These are phyloP conservation scores for Zapus hudsonius DNA, from an alignment of 2,113 vertebrate genomes.

Conservation along the genomic window DNA sequence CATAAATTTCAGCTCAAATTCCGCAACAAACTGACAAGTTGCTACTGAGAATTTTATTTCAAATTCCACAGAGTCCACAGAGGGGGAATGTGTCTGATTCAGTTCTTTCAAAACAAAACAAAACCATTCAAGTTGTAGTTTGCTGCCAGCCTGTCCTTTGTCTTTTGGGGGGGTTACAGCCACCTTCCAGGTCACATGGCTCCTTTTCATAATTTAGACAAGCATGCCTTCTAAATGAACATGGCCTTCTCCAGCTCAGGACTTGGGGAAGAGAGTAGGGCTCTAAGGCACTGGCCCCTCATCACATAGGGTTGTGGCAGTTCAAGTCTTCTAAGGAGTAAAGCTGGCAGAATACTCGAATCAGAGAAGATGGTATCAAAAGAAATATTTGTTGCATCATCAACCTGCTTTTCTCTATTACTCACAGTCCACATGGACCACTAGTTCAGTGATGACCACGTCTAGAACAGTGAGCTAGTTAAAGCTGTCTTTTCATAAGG, in stretches of 20 bases:
- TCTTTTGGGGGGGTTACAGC: background rate
- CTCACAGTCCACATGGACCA: background rate
- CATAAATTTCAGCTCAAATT: constrained; percentile 52
- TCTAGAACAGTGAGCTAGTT: background rate
- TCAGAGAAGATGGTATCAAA: background rate
- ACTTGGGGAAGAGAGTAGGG: background rate
- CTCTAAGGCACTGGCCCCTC: background rate
- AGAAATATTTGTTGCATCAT: background rate
- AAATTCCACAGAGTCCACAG: constrained; percentile 15
- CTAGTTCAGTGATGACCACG: background rate
- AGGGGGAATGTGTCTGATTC: background rate
- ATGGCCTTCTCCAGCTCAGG: background rate
- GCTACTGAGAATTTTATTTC: constrained; percentile 38
- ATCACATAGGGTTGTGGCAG: no score
- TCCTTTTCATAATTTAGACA: background rate
- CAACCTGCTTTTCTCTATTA: background rate
- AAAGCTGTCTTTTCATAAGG: background rate
- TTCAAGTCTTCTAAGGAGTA: no score
- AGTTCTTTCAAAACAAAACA: background rate
- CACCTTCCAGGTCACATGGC: background rate
- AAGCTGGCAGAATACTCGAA: background rate
- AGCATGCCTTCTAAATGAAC: background rate
- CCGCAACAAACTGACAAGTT: constrained; percentile 48
- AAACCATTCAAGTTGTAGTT: background rate
- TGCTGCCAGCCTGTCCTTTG: background rate